These are phyloP conservation scores for Hemaris fuciformis DNA, from an alignment of 2,888 invertebrate genomes.

Conservation along the genomic window DNA sequence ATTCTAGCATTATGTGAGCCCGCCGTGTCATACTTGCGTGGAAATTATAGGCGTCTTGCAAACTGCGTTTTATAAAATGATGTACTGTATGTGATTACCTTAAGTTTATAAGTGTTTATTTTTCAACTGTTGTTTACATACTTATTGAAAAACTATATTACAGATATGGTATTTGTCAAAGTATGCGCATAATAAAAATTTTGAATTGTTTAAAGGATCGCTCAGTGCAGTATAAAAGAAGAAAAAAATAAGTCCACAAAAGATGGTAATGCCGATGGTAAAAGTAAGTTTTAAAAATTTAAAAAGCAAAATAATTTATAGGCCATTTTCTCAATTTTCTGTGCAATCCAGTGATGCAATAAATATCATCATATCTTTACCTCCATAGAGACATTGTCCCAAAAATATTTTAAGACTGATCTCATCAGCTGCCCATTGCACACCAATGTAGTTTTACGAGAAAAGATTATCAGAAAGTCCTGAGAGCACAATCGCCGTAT, in stretches of 20 bases:
- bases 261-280: too few species aligned
- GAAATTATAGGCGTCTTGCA: not conserved
- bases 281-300: too few species aligned
- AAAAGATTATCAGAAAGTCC: not conserved
- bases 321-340: not conserved
- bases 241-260: too few species aligned
- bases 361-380: not conserved
- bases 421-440: not conserved
- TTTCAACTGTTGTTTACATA: too few species aligned
- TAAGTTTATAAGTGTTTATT: too few species aligned
- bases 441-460: not conserved
- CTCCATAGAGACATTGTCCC: not conserved
- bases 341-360: not conserved
- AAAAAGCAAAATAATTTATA: not conserved
- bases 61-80: too few species aligned
- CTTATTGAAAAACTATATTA: too few species aligned
- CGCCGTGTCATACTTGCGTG: not conserved
- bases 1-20: not conserved
- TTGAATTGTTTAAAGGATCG: too few species aligned
- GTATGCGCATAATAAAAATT: too few species aligned
- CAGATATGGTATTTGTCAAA: too few species aligned
- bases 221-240: too few species aligned
- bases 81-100: too few species aligned
- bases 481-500: constrained; percentile 20
- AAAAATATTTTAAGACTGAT: not conserved